Conservation (phyloP, 2,113 vertebrate species). For the Plecotus auritus region DNA sequence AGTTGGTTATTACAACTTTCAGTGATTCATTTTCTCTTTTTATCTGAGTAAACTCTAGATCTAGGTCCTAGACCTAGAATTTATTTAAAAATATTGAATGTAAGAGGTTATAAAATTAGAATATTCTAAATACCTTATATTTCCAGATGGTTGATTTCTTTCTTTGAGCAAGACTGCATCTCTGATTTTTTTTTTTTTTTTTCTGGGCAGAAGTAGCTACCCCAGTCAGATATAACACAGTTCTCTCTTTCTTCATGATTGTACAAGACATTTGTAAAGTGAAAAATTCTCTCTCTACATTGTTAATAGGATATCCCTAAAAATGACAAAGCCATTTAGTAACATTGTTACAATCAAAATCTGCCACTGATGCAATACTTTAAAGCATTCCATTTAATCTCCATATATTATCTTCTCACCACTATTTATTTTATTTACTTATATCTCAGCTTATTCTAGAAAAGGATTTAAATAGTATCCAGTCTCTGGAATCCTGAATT, state of each 20-base stretch:
- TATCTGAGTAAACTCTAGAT: background rate
- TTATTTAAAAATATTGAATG: background rate
- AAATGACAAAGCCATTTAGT: background rate
- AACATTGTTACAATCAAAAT: background rate
- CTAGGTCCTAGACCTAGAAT: background rate
- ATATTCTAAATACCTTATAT: background rate
- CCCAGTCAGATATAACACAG: background rate
- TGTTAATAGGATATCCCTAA: background rate
- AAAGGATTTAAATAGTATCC: background rate
- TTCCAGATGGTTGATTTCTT: background rate
- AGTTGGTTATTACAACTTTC: background rate
- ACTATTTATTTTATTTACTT: background rate
- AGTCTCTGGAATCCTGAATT: background rate
- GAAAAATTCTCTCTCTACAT: background rate
- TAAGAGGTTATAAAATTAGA: background rate
- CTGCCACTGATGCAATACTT: background rate
- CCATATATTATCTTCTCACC: background rate
- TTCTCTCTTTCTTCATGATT: constrained; percentile 3
- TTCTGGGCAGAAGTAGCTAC: background rate
- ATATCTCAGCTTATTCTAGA: background rate
- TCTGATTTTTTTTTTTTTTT: background rate
- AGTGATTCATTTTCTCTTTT: background rate
- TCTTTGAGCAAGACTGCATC: background rate
- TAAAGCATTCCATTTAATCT: background rate
- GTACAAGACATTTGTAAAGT: background rate